A percentile compares a stretch with the other conserved stretches of the same genome.
Conservation (phyloP, 2,797 vertebrate genomes). For the Xenops minutus region DNA sequence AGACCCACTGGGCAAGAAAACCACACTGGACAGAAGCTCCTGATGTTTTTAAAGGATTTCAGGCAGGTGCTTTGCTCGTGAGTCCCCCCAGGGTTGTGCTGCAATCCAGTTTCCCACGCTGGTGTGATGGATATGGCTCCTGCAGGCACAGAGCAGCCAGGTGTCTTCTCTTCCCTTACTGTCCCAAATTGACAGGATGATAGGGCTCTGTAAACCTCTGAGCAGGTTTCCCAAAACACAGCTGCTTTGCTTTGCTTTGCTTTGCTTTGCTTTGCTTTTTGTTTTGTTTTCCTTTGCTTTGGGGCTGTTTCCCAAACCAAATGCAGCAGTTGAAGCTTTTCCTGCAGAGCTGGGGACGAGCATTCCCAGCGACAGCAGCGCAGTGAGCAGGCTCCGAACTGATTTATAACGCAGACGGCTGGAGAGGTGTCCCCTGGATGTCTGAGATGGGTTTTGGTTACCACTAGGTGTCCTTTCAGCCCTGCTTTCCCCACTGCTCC, state of each 20-base stretch:
- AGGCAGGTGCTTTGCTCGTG: neutral
- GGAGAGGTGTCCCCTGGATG: neutral
- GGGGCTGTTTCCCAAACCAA: neutral
- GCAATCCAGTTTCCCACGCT: neutral
- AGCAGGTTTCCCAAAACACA: neutral
- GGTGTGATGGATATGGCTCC: fast-evolving
- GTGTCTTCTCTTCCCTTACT: no score
- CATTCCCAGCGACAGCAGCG: neutral
- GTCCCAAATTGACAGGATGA: fast-evolving
- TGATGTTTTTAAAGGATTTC: neutral
- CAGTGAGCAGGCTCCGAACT: neutral
- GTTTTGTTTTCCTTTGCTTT: neutral
- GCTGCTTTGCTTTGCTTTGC: neutral
- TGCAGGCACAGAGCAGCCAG: neutral
- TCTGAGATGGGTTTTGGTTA: neutral
- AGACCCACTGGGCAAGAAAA: neutral
- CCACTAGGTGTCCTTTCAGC: slow-evolving; percentile 68
- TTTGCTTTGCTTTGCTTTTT: neutral
- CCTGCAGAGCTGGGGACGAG: neutral
- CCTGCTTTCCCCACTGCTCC: neutral
- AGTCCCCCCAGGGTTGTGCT: neutral
- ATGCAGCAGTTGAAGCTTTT: neutral
- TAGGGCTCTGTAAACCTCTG: fast-evolving
- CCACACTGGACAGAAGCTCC: fast-evolving
- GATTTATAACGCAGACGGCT: fast-evolving